phyloP scores from a whole-genome alignment of 2,888 invertebrate species.

The Sinelater perroti region DNA sequence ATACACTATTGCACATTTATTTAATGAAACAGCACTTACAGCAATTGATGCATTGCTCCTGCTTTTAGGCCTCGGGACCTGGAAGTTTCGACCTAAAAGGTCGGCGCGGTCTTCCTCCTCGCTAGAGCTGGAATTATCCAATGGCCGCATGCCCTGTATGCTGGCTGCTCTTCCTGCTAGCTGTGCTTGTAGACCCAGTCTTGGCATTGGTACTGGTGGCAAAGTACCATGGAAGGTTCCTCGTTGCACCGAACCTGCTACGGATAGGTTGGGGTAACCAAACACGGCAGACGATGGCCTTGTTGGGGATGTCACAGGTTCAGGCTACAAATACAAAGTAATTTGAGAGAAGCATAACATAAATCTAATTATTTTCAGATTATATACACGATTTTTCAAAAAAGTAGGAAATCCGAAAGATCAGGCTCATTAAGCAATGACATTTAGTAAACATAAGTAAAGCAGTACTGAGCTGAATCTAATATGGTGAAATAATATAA shows the following conservation, averaged over 20 bases:
- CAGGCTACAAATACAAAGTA: slow-evolving; percentile 65
- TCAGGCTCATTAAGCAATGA: too few species aligned
- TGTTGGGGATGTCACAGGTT: slow-evolving; percentile 74
- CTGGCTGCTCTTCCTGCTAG: slow-evolving; percentile 54
- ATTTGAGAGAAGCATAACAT: too few species aligned
- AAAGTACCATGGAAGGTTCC: slow-evolving; percentile 63
- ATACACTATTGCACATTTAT: background rate
- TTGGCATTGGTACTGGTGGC: slow-evolving; percentile 79
- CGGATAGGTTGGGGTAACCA: slow-evolving; percentile 73
- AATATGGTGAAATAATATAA: too few species aligned
- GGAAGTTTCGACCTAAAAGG: slow-evolving; percentile 74
- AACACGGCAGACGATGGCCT: slow-evolving; percentile 86
- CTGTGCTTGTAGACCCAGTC: slow-evolving; percentile 63
- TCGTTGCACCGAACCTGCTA: slow-evolving; percentile 61
- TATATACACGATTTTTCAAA: too few species aligned
- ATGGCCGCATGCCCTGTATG: slow-evolving; percentile 57
- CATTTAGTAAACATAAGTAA: too few species aligned
- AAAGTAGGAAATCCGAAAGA: too few species aligned
- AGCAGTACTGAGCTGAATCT: too few species aligned
- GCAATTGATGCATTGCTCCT: slow-evolving; percentile 73
- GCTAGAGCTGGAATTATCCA: slow-evolving; percentile 67
- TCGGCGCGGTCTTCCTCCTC: slow-evolving; percentile 80
- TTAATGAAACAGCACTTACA: slow-evolving; percentile 57
- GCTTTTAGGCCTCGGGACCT: slow-evolving; percentile 85
- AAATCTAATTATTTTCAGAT: too few species aligned